Conservation (phyloP, 2,113 vertebrate species). For the Erinaceus europaeus region DNA sequence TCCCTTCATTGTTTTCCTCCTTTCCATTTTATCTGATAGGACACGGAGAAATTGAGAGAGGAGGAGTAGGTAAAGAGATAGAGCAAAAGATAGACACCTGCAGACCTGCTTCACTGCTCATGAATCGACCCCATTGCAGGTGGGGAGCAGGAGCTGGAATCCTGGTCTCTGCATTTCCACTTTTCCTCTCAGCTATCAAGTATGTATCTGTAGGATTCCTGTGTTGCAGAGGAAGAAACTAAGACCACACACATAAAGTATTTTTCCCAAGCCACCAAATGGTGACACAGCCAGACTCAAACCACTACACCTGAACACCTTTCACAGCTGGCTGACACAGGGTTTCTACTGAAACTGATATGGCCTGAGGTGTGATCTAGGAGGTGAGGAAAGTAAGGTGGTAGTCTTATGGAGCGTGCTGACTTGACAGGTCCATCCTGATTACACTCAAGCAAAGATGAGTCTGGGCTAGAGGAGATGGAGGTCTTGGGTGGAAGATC, state of each 20-base stretch:
- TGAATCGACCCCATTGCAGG: too few species aligned
- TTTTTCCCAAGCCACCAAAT: background rate
- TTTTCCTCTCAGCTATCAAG: background rate
- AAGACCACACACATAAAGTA: background rate
- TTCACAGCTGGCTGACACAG: background rate
- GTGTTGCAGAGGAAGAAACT: background rate
- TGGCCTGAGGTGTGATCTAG: background rate
- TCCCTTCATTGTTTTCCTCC: too few species aligned
- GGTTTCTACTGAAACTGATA: background rate
- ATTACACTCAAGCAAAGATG: background rate
- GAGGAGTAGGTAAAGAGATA: too few species aligned
- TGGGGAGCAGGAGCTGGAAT: too few species aligned
- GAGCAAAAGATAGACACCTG: too few species aligned
- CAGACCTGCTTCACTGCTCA: too few species aligned
- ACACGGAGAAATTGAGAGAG: too few species aligned
- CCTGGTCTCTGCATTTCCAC: too few species aligned
- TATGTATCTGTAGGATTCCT: background rate
- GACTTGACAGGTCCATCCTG: background rate
- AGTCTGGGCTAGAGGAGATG: background rate
- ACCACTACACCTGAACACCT: background rate
- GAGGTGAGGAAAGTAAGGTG: background rate
- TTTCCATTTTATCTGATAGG: too few species aligned
- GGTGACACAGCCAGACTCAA: background rate
- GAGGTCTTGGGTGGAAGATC: accelerated
- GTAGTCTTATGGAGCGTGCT: background rate